phyloP scores from a whole-genome alignment of 1,140 invertebrate species.

The Lordiphosa stackelbergi region DNA sequence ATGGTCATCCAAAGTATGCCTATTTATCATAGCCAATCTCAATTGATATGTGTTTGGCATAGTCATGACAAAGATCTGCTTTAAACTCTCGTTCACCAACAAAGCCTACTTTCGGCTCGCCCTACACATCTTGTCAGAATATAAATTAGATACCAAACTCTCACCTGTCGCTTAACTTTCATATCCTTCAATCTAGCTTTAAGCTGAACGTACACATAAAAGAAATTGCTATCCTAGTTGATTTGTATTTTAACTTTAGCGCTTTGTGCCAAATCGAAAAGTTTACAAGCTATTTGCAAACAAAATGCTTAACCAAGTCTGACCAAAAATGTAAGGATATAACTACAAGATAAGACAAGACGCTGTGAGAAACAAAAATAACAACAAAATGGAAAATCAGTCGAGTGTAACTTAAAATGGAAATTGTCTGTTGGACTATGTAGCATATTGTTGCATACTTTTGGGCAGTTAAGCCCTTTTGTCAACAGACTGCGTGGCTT shows the following conservation, averaged over 20 bases:
- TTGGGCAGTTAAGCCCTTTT: constrained; percentile 57
- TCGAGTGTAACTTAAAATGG: constrained; percentile 56
- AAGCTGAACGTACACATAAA: constrained; percentile 10
- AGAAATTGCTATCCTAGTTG: constrained; percentile 2
- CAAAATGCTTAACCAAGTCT: constrained; percentile 37
- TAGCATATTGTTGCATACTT: constrained; percentile 40
- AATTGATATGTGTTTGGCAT: too few species aligned
- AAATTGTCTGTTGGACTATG: constrained; percentile 30
- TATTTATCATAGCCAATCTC: too few species aligned
- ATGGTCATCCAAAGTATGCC: too few species aligned
- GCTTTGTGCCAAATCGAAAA: constrained; percentile 42
- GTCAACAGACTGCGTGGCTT: constrained; percentile 48
- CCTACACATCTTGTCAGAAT: too few species aligned
- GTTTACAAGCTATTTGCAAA: constrained; percentile 34
- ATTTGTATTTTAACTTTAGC: constrained; percentile 42
- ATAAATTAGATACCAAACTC: too few species aligned
- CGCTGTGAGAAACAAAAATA: constrained; percentile 17
- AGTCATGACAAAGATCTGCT: too few species aligned
- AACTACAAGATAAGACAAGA: constrained; percentile 17
- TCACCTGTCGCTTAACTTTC: neutral
- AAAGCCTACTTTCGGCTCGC: too few species aligned
- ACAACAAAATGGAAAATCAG: constrained; percentile 27
- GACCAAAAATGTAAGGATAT: constrained; percentile 8
- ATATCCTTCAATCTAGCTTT: neutral
- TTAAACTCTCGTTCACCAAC: too few species aligned